These are phyloP conservation scores for Penaeus chinensis DNA, from an alignment of 1,140 invertebrate species.

Conservation along the genomic window DNA sequence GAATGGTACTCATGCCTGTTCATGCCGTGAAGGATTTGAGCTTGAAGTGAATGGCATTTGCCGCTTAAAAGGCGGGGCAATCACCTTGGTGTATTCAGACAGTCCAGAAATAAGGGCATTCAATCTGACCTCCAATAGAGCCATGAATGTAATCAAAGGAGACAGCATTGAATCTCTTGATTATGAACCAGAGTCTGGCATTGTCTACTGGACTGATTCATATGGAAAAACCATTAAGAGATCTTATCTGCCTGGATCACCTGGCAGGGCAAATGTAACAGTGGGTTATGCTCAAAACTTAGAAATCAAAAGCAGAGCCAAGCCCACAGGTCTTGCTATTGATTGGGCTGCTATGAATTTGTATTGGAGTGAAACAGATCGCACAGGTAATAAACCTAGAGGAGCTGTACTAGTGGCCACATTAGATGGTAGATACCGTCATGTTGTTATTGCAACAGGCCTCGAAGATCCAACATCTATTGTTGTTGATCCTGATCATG, in stretches of 20 bases:
- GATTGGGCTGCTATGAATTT: constrained; percentile 94
- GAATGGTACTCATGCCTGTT: constrained; percentile 92
- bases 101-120: constrained; percentile 88
- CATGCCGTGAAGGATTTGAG: constrained; percentile 85
- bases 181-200: constrained; percentile 82
- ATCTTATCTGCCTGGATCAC: constrained; percentile 87
- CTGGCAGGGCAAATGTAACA: constrained; percentile 74
- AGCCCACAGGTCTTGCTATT: constrained; percentile 85
- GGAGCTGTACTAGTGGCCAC: constrained; percentile 86
- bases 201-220: constrained; percentile 93
- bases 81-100: constrained; percentile 73
- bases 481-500: constrained; percentile 86
- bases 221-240: constrained; percentile 90
- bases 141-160: constrained; percentile 81
- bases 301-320: constrained; percentile 76
- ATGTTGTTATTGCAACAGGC: constrained; percentile 75
- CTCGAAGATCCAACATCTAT: constrained; percentile 87
- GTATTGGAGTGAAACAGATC: constrained; percentile 92
- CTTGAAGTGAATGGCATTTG: constrained; percentile 84
- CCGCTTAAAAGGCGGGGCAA: constrained; percentile 72
- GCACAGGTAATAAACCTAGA: constrained; percentile 73
- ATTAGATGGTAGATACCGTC: constrained; percentile 88
- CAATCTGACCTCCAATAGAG: constrained; percentile 75
- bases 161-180: constrained; percentile 90
- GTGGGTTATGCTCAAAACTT: constrained; percentile 88